Percentiles rank a stretch among this genome's conserved stretches.
These are phyloP conservation scores for Blastobasis lacticolella DNA, from an alignment of 2,888 invertebrate species.

Conservation along the genomic window DNA sequence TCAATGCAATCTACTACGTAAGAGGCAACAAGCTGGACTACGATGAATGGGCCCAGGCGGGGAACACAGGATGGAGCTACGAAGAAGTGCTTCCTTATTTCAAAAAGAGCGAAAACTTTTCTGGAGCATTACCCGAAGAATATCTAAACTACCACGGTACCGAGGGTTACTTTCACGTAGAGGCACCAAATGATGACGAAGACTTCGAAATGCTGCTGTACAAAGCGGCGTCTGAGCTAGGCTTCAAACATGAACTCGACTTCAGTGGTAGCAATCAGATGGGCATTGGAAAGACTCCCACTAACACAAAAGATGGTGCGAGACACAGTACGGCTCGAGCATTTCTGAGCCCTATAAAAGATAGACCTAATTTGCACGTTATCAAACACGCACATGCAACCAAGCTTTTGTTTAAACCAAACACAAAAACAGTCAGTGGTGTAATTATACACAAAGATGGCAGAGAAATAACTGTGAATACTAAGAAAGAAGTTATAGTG, in stretches of 20 bases:
- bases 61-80: slow-evolving; percentile 75
- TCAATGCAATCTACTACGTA: slow-evolving; percentile 75
- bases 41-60: slow-evolving; percentile 67
- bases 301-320: slow-evolving; percentile 56
- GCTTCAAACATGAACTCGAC: slow-evolving; percentile 43
- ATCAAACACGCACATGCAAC: slow-evolving; percentile 69
- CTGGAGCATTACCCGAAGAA: slow-evolving; percentile 19
- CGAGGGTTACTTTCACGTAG: slow-evolving; percentile 53
- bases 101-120: slow-evolving; percentile 63
- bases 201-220: slow-evolving; percentile 36
- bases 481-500: slow-evolving; percentile 64
- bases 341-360: slow-evolving; percentile 54
- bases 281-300: slow-evolving; percentile 56
- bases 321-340: slow-evolving; percentile 70
- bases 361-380: slow-evolving; percentile 53
- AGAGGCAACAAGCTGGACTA: slow-evolving; percentile 70
- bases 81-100: slow-evolving; percentile 65
- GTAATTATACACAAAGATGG: slow-evolving; percentile 46
- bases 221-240: slow-evolving; percentile 55
- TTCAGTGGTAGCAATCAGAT: slow-evolving; percentile 58
- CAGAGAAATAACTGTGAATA: slow-evolving; percentile 37
- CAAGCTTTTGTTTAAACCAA: slow-evolving; percentile 64
- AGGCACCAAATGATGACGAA: slow-evolving; percentile 27
- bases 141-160: slow-evolving; percentile 38
- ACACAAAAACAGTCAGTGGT: slow-evolving; percentile 55